Percentiles rank a stretch among this genome's conserved stretches.
Evolutionary conservation across 2,888 invertebrate species (phyloP).

Genomic region (Cephalotes varians): DNA sequence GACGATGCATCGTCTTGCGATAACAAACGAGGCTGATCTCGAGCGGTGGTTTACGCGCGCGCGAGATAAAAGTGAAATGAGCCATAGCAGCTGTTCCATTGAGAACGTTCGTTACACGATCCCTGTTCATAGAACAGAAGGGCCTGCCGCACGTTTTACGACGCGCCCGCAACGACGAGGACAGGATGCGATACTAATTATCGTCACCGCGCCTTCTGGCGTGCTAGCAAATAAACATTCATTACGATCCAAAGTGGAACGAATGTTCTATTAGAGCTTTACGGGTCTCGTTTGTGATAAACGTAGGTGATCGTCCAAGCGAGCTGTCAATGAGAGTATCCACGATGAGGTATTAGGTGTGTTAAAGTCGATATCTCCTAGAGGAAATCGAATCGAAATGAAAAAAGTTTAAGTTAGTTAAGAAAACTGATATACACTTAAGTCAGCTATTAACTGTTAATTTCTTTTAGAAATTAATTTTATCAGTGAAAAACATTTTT

Average conservation of each 20-base stretch:
- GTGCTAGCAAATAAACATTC: constrained; percentile 29
- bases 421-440: background rate
- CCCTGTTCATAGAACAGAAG: constrained; percentile 35
- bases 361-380: constrained; percentile 1
- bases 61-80: constrained; percentile 22
- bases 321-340: constrained; percentile 13
- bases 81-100: constrained; percentile 56
- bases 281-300: background rate
- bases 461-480: constrained; percentile 13
- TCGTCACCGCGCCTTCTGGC: constrained; percentile 22
- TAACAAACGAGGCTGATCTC: constrained; percentile 70
- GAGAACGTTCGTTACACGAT: constrained; percentile 59
- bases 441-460: constrained; percentile 2
- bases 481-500: background rate
- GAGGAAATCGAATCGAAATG: constrained; percentile 20
- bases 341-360: background rate
- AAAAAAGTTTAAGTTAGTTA: constrained; percentile 31
- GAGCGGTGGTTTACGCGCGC: constrained; percentile 61
- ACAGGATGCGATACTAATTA: constrained; percentile 56
- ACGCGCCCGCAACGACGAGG: constrained; percentile 32
- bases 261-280: constrained; percentile 23
- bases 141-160: constrained; percentile 69
- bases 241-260: constrained; percentile 18
- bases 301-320: background rate
- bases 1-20: constrained; percentile 50